Percentiles rank a stretch among this genome's conserved stretches.
These are phyloP conservation scores for Triplophysa tibetana DNA, from an alignment of 2,113 vertebrate species.

Conservation along the genomic window DNA sequence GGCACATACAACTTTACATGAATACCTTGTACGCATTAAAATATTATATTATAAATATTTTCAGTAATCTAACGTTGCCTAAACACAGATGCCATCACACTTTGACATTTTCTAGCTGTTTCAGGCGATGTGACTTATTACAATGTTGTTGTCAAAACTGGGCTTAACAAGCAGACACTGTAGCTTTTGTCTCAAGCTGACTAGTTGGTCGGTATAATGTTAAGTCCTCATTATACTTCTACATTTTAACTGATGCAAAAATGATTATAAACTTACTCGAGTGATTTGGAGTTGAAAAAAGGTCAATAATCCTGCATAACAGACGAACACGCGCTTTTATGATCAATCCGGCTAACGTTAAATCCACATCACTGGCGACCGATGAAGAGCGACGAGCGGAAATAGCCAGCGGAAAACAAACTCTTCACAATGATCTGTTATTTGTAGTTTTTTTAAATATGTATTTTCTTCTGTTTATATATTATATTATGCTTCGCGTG, in stretches of 20 bases:
- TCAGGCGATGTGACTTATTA: not conserved
- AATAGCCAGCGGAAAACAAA: not conserved
- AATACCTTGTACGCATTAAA: too few relatives aligned
- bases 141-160: not conserved
- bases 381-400: not conserved
- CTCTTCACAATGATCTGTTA: not conserved
- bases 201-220: not conserved
- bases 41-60: too few relatives aligned
- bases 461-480: not conserved
- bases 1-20: too few relatives aligned
- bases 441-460: not conserved
- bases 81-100: too few relatives aligned
- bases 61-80: too few relatives aligned
- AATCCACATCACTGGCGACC: not conserved
- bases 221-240: not conserved
- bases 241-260: not conserved
- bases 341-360: not conserved
- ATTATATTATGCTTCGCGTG: not conserved
- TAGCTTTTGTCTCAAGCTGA: conserved; percentile 6
- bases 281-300: not conserved
- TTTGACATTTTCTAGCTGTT: too few relatives aligned
- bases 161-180: not conserved
- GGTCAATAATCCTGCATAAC: not conserved
- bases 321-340: not conserved
- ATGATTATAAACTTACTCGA: conserved; percentile 1